Evolutionary conservation across 2,797 vertebrate genomes (phyloP).

Genomic region (Crocodylus rhombifer): DNA sequence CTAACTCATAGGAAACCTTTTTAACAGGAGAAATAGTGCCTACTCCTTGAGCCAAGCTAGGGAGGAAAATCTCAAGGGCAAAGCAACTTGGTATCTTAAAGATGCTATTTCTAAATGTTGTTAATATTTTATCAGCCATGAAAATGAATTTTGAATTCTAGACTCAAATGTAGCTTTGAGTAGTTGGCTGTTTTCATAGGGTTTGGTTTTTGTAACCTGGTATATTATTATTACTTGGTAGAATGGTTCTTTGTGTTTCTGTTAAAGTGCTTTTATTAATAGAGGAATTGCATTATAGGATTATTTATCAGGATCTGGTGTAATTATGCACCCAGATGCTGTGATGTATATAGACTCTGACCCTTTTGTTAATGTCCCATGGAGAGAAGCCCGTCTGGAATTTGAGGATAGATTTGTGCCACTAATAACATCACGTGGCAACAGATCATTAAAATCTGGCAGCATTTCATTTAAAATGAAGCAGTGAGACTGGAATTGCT

Average conservation of each 20-base stretch:
- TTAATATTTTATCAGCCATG: background rate
- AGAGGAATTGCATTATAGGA: background rate
- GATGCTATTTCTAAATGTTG: background rate
- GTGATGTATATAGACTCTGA: background rate
- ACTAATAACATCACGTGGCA: background rate
- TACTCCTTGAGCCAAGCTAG: background rate
- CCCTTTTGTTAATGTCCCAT: background rate
- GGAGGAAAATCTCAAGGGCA: background rate
- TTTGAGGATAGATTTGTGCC: background rate
- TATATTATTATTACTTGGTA: background rate
- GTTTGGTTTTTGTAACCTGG: background rate
- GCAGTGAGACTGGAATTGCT: background rate
- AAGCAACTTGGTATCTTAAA: background rate
- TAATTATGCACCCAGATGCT: background rate
- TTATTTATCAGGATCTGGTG: background rate
- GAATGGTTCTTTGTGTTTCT: background rate
- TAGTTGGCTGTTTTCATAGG: background rate
- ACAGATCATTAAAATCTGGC: background rate
- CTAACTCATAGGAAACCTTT: background rate
- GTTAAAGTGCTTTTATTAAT: background rate
- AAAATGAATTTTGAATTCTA: background rate
- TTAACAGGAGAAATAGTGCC: background rate
- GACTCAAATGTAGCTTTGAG: background rate
- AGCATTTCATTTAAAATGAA: fast-evolving
- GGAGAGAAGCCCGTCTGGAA: background rate